Conservation (phyloP, 2,888 invertebrate species). For the Eretmocerus hayati region DNA sequence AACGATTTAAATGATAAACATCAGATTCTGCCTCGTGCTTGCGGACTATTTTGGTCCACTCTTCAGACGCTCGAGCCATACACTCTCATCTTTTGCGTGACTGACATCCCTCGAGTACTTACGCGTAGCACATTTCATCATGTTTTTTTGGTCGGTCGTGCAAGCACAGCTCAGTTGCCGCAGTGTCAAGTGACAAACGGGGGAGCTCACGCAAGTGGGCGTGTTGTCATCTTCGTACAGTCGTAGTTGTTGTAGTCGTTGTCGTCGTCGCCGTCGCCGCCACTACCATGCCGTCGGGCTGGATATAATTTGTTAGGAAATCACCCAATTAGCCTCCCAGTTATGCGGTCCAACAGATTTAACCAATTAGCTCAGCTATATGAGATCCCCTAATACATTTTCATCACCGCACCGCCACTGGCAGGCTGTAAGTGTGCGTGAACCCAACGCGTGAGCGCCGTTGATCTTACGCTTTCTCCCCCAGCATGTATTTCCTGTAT, state of each 20-base stretch:
- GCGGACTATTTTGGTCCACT: no score
- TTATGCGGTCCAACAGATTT: constrained; percentile 48
- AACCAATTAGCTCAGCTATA: constrained; percentile 48
- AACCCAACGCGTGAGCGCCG: no score
- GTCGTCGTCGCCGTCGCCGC: constrained; percentile 26
- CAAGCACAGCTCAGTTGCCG: constrained; percentile 32
- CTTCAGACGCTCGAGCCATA: no score
- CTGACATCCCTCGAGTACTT: constrained; percentile 9
- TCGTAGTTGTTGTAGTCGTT: not conserved
- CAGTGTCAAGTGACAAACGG: constrained; percentile 47
- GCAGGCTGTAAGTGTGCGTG: no score
- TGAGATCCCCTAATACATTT: constrained; percentile 43
- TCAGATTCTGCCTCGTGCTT: no score
- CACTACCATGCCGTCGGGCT: constrained; percentile 35
- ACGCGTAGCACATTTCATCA: constrained; percentile 6
- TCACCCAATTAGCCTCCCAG: constrained; percentile 48
- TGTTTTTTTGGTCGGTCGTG: constrained; percentile 9
- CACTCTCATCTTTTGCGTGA: no score
- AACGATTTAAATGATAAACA: no score
- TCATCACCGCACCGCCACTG: constrained; percentile 22
- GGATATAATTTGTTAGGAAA: constrained; percentile 48
- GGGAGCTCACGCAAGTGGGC: constrained; percentile 33
- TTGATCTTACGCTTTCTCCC: no score
- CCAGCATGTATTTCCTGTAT: no score
- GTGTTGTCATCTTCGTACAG: no score